These are phyloP conservation scores for Nansenia antarctica DNA, from an alignment of 2,113 vertebrate genomes.

Conservation along the genomic window DNA sequence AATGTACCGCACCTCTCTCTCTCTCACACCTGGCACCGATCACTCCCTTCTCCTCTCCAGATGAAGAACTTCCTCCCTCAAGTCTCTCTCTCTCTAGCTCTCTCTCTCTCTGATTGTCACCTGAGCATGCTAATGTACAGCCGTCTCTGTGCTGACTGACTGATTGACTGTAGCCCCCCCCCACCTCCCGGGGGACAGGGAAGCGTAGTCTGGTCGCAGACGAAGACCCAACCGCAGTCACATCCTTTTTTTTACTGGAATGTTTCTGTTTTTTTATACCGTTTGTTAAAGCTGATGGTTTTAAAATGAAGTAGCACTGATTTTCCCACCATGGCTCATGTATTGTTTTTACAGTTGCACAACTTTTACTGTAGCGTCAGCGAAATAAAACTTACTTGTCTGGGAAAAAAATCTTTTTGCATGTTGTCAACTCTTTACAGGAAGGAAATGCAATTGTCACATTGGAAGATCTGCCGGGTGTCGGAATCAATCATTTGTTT, in stretches of 20 bases:
- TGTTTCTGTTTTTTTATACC: constrained; percentile 12
- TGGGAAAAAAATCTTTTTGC: neutral
- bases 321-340: constrained; percentile 8
- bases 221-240: neutral
- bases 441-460: neutral
- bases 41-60: neutral
- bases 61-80: too few relatives aligned
- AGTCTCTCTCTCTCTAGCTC: neutral
- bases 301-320: neutral
- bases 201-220: neutral
- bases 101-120: constrained; percentile 1
- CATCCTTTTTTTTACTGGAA: neutral
- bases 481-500: neutral
- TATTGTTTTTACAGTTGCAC: constrained; percentile 11
- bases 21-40: neutral
- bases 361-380: constrained; percentile 5
- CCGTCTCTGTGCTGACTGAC: neutral
- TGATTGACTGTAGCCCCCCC: too few relatives aligned
- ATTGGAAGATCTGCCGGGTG: neutral
- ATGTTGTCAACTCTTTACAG: neutral
- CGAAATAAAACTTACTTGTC: constrained; percentile 10
- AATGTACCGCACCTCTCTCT: constrained; percentile 36
- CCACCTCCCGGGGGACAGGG: neutral
- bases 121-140: constrained; percentile 1
- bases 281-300: neutral